These are phyloP conservation scores for Sapayoa aenigma DNA, from an alignment of 2,113 vertebrate species.

Conservation along the genomic window DNA sequence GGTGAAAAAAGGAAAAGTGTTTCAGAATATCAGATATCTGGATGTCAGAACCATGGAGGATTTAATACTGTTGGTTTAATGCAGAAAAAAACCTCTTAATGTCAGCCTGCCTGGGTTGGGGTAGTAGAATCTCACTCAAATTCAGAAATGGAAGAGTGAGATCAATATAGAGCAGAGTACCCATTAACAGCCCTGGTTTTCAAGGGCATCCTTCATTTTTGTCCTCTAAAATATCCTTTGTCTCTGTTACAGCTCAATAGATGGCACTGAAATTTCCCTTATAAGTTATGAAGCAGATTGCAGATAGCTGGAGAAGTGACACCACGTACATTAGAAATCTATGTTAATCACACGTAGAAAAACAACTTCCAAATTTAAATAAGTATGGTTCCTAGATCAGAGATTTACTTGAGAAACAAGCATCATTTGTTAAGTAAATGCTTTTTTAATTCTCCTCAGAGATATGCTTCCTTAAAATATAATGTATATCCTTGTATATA, in stretches of 20 bases:
- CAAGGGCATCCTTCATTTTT: conserved; percentile 12
- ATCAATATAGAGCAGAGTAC: conserved; percentile 17
- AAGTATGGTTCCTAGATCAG: neutral
- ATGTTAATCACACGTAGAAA: neutral
- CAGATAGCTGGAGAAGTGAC: neutral
- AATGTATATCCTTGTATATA: neutral
- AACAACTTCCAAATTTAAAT: neutral
- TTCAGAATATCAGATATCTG: neutral
- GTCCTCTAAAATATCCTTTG: conserved; percentile 27
- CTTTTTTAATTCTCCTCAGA: neutral
- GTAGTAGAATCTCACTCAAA: neutral
- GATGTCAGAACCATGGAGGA: neutral
- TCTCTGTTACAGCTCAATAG: neutral
- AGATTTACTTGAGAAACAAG: conserved; percentile 3
- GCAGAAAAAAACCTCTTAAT: neutral
- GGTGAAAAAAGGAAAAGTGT: neutral
- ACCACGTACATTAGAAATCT: neutral
- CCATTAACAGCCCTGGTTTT: neutral
- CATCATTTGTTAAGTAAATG: conserved; percentile 1
- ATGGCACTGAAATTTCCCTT: neutral
- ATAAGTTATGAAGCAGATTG: neutral
- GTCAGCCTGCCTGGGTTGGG: neutral
- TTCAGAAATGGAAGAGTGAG: neutral
- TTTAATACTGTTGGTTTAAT: neutral
- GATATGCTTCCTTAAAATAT: neutral